These are phyloP conservation scores for Bombycilla garrulus DNA, from an alignment of 2,113 vertebrate genomes.

Conservation along the genomic window DNA sequence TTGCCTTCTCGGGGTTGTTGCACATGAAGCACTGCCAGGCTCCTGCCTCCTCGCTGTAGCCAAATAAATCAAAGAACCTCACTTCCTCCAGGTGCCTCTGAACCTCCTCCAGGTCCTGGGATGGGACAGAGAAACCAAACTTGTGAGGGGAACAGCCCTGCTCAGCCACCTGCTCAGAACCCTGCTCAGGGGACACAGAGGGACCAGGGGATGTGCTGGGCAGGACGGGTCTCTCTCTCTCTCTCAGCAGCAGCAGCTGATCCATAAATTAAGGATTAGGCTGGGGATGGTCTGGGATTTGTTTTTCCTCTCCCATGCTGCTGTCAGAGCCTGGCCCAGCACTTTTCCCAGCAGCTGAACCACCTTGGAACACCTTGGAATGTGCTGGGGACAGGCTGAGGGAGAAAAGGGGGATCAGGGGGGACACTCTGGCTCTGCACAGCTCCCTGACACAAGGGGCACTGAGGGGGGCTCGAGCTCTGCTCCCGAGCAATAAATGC, in stretches of 20 bases:
- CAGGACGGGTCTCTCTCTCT: accelerated
- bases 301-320: neutral
- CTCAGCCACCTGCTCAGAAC: neutral
- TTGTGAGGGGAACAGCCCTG: neutral
- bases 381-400: neutral
- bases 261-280: too few relatives aligned
- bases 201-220: neutral
- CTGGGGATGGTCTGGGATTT: neutral
- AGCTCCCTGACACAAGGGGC: neutral
- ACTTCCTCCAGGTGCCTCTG: conserved; percentile 91
- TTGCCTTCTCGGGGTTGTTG: conserved; percentile 92
- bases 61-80: conserved; percentile 96
- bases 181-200: neutral
- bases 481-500: neutral
- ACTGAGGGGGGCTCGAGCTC: accelerated
- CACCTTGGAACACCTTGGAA: neutral
- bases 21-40: conserved; percentile 98
- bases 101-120: conserved; percentile 87
- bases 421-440: neutral
- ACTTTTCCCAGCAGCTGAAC: neutral
- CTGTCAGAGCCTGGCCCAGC: neutral
- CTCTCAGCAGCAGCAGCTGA: neutral
- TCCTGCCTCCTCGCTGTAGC: conserved; percentile 86
- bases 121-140: neutral
- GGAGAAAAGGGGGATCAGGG: neutral